These are phyloP conservation scores for Lepidothrix coronata DNA, from an alignment of 2,113 vertebrate species.

Conservation along the genomic window DNA sequence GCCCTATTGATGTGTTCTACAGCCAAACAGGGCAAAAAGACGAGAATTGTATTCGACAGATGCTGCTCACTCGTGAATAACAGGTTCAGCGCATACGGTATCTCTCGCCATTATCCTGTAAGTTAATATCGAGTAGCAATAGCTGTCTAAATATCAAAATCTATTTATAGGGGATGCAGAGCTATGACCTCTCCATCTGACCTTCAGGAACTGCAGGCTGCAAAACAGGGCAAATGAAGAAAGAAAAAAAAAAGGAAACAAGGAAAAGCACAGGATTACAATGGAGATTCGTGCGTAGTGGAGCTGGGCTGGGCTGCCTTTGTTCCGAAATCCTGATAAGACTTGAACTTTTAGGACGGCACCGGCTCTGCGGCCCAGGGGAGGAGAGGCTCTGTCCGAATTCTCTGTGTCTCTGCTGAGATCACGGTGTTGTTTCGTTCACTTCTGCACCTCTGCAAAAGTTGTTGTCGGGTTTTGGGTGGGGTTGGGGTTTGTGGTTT, in stretches of 20 bases:
- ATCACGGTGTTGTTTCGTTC: not conserved
- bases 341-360: not conserved
- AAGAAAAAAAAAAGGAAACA: fast-evolving
- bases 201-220: slow-evolving; percentile 53
- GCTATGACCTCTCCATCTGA: slow-evolving; percentile 56
- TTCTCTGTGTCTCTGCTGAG: not conserved
- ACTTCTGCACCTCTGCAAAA: not conserved
- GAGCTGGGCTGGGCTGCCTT: not conserved
- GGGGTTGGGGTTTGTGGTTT: not conserved
- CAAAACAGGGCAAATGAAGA: slow-evolving; percentile 4
- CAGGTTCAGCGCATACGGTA: slow-evolving; percentile 73
- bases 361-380: not conserved
- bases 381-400: not conserved
- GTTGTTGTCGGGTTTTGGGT: not conserved
- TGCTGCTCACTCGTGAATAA: slow-evolving; percentile 83
- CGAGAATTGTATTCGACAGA: slow-evolving; percentile 80
- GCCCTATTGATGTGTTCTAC: slow-evolving; percentile 74
- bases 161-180: slow-evolving; percentile 61
- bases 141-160: slow-evolving; percentile 74
- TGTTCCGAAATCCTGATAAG: slow-evolving; percentile 21
- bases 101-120: slow-evolving; percentile 77
- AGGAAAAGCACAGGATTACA: not conserved
- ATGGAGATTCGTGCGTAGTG: not conserved
- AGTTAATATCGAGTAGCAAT: slow-evolving; percentile 75
- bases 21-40: slow-evolving; percentile 71